Evolutionary conservation across 2,113 vertebrate species (phyloP).

Genomic region (Strigops habroptila): DNA sequence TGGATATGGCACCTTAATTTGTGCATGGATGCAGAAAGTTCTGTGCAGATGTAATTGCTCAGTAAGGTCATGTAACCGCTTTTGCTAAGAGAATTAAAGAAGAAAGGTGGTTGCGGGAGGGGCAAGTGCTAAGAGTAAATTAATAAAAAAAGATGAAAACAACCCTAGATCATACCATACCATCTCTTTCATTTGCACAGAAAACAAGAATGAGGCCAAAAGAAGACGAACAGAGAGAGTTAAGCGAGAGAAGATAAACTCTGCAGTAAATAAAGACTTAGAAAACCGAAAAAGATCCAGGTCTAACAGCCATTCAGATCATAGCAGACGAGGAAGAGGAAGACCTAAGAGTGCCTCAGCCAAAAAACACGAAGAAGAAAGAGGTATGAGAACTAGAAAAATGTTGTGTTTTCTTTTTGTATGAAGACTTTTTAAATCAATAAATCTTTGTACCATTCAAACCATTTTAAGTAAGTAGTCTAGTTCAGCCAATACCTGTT

Average conservation of each 20-base stretch:
- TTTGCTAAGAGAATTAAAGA: not conserved
- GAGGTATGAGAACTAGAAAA: constrained; percentile 78
- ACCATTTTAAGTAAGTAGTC: not conserved
- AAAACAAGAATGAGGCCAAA: constrained; percentile 89
- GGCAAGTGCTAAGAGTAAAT: not conserved
- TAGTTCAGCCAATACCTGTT: not conserved
- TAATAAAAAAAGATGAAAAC: not conserved
- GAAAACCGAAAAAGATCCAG: constrained; percentile 91
- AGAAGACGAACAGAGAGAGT: constrained; percentile 93
- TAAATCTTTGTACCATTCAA: not conserved
- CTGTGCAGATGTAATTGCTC: not conserved
- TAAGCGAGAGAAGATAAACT: constrained; percentile 88
- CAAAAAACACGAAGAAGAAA: constrained; percentile 95
- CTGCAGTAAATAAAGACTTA: constrained; percentile 84
- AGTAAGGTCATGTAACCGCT: not conserved
- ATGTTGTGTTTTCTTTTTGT: not conserved
- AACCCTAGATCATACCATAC: constrained; percentile 22
- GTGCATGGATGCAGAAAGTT: not conserved
- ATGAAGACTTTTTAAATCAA: not conserved
- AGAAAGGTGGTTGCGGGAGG: not conserved
- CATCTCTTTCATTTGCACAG: constrained; percentile 73
- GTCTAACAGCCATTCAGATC: constrained; percentile 92
- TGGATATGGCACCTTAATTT: not conserved
- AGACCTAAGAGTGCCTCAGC: constrained; percentile 89
- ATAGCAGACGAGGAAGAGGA: constrained; percentile 90